Conservation (phyloP, 2,888 invertebrate species). For the Anoncus sp. region DNA sequence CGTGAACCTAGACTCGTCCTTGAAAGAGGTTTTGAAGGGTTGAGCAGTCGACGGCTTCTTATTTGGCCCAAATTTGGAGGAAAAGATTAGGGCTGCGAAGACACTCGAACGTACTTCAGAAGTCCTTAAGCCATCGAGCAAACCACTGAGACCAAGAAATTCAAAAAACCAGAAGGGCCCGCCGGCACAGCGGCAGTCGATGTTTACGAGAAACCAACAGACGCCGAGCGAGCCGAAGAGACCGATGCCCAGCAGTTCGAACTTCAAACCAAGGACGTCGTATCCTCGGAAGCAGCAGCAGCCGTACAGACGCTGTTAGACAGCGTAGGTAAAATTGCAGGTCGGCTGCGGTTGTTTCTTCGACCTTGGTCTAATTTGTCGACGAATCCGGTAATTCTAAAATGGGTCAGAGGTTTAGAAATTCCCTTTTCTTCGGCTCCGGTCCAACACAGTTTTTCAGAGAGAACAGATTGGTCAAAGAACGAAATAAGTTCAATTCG, state of each 20-base stretch:
- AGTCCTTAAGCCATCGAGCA: conserved; percentile 13
- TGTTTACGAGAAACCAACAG: conserved; percentile 27
- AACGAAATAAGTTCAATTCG: conserved; percentile 17
- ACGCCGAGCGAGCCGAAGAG: conserved; percentile 40
- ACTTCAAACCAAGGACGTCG: background rate
- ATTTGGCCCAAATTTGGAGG: conserved; percentile 49
- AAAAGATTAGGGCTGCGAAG: conserved; percentile 41
- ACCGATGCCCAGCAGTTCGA: conserved; percentile 23
- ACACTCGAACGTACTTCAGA: conserved; percentile 43
- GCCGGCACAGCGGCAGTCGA: conserved; percentile 27
- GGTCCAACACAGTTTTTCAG: background rate
- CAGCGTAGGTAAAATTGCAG: too few species aligned
- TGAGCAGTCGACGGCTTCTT: conserved; percentile 54
- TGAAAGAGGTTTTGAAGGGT: conserved; percentile 13
- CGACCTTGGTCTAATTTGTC: conserved; percentile 31
- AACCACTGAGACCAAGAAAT: conserved; percentile 1
- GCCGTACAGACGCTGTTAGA: conserved; percentile 27
- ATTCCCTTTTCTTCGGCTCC: conserved; percentile 33
- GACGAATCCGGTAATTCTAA: conserved; percentile 30
- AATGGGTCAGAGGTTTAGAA: conserved; percentile 43
- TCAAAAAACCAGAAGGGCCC: too few species aligned
- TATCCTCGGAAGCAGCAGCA: conserved; percentile 10
- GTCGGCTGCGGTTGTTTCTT: conserved; percentile 20
- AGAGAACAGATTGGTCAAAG: conserved; percentile 29
- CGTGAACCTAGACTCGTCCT: conserved; percentile 19